Evolutionary conservation across 2,888 invertebrate genomes (phyloP), one percentile per base, ranked within the genome.

Genomic region (Automeris io): DNA sequence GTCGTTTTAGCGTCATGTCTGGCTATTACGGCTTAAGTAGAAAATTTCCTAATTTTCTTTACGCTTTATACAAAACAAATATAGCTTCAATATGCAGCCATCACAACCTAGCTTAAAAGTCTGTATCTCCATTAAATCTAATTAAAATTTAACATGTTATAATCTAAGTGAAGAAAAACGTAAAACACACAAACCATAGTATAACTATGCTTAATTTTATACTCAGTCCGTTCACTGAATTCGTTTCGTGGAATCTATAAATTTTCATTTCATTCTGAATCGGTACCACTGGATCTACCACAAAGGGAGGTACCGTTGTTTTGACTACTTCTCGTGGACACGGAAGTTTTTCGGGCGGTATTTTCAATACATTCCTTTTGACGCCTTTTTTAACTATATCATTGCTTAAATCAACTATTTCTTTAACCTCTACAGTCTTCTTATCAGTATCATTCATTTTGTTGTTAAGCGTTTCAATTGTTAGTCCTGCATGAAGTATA

Each of bases 181-280:
- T 59, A 49, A 77, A 71, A 57, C 62, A 71, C 41, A 64, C 46
- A 62, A 65, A 61, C 68, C 70, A 78, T 67, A 76, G 57, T 24
- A 70, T 48, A 43, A 70, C 46, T 35, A 62, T 47, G 24, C 52
- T 56, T 42, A 49, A 51, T 46, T 48, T 54, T 32, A 46, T 50
- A 33, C 46, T 45, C 22, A 61, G 39, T 34, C 45, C 53, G 34
- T 54, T 46, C 26, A 64, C 70, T 22, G 66, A 60, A 52, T 70
- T 82, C 42, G 66, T 64, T 47, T 76, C 83, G 35, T 76, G 74
- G 59, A 74, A 81, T 56, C 82, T 68, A 53, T 69, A 83, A 9
- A 76, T 82, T 59, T 85, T 85, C 83, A 85, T 86, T 62, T 85
- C 83, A 51, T 85, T 85, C 49, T 82, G 85, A 25, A 85, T 63